Conservation (phyloP, 2,113 vertebrate genomes). For the Origma solitaria region DNA sequence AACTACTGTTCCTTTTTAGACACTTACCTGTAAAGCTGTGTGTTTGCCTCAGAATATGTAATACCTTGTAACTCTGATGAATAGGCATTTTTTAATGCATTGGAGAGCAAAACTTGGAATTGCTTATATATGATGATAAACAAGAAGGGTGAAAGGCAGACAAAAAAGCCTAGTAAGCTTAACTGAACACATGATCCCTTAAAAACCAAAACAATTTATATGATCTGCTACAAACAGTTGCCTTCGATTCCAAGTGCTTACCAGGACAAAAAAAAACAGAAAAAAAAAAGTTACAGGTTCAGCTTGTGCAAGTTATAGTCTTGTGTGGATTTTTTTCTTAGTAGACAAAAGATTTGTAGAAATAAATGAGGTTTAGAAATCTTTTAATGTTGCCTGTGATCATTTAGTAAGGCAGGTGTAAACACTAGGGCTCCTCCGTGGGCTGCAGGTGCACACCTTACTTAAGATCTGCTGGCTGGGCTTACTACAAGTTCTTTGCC, state of each 20-base stretch:
- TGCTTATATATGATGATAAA: neutral
- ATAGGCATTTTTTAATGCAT: rapidly evolving
- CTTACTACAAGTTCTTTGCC: neutral
- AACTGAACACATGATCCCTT: neutral
- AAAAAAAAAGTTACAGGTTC: neutral
- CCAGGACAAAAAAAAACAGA: neutral
- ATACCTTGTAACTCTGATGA: neutral
- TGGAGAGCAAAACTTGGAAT: neutral
- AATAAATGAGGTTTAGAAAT: neutral
- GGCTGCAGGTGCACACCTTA: too few relatives aligned
- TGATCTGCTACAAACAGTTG: neutral
- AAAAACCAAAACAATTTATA: rapidly evolving
- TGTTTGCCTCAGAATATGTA: neutral
- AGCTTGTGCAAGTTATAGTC: neutral
- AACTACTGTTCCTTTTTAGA: neutral
- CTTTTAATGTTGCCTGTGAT: neutral
- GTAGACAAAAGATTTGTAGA: neutral
- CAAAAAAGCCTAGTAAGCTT: neutral
- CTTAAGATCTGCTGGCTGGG: rapidly evolving
- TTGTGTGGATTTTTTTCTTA: neutral
- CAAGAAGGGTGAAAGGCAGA: neutral
- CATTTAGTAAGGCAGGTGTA: neutral
- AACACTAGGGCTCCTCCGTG: too few relatives aligned
- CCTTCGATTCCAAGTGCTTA: neutral
- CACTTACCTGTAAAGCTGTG: neutral